phyloP scores from a whole-genome alignment of 2,113 vertebrate species.

The Carlito syrichta region DNA sequence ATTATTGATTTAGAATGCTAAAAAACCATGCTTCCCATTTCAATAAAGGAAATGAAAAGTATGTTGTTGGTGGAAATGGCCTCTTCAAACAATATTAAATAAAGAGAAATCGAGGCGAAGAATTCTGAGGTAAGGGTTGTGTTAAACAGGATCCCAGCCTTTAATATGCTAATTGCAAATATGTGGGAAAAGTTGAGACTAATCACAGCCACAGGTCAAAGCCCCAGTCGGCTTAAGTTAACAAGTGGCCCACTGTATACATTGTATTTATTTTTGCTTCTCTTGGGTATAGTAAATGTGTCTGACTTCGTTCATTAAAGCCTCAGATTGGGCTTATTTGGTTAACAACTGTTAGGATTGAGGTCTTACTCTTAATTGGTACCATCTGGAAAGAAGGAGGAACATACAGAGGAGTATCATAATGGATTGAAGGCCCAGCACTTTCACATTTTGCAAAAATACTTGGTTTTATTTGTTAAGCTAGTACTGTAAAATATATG shows the following conservation, averaged over 20 bases:
- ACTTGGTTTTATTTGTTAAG: constrained; percentile 6
- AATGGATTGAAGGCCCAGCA: constrained; percentile 8
- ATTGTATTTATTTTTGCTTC: constrained; percentile 66
- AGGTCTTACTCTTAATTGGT: constrained; percentile 76
- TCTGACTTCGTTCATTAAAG: constrained; percentile 76
- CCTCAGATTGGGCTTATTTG: constrained; percentile 77
- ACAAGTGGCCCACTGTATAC: constrained; percentile 36
- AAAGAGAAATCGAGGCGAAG: not conserved
- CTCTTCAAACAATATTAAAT: not conserved
- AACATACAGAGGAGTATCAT: constrained; percentile 25
- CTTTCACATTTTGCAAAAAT: constrained; percentile 58
- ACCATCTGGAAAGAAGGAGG: constrained; percentile 74
- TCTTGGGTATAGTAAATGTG: constrained; percentile 65
- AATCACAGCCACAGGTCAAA: not conserved
- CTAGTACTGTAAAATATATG: not conserved
- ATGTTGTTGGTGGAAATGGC: not conserved
- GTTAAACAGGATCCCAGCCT: not conserved
- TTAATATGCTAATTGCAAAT: constrained; percentile 37
- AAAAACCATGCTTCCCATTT: not conserved
- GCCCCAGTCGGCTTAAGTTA: constrained; percentile 17
- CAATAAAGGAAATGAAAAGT: not conserved
- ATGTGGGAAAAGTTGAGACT: not conserved
- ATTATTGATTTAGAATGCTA: not conserved
- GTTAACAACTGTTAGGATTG: constrained; percentile 74
- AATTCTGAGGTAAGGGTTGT: not conserved